Percentiles rank a stretch among this genome's conserved stretches.
Evolutionary conservation across 2,888 invertebrate genomes (phyloP).

Genomic region (Psococerastis gibbosa): DNA sequence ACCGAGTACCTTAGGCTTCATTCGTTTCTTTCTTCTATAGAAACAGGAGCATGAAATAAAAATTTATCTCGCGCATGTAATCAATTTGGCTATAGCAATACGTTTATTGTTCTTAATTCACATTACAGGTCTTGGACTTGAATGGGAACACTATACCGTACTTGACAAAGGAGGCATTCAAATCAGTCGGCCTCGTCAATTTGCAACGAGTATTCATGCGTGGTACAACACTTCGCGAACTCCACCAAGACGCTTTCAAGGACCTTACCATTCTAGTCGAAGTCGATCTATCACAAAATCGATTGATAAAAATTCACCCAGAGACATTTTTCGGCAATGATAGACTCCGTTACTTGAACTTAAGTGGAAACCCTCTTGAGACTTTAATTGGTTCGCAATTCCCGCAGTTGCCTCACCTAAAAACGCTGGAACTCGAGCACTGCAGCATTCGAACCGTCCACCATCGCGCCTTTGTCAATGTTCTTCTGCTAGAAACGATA

Average conservation of each 20-base stretch:
- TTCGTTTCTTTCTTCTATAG: too few relatives aligned
- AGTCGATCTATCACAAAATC: constrained; percentile 71
- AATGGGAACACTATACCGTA: constrained; percentile 60
- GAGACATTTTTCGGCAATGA: constrained; percentile 73
- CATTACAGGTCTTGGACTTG: constrained; percentile 45
- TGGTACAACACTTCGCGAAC: constrained; percentile 51
- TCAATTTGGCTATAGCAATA: too few relatives aligned
- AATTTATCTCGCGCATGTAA: too few relatives aligned
- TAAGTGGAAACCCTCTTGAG: constrained; percentile 67
- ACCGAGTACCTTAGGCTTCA: too few relatives aligned
- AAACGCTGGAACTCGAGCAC: constrained; percentile 59
- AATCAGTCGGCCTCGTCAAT: constrained; percentile 57
- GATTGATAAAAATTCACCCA: constrained; percentile 49
- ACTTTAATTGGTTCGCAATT: constrained; percentile 58
- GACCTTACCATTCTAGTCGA: constrained; percentile 71
- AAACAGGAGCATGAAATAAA: too few relatives aligned
- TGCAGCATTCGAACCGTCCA: constrained; percentile 60
- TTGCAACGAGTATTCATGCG: constrained; percentile 66
- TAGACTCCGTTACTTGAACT: constrained; percentile 51
- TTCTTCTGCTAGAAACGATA: constrained; percentile 52
- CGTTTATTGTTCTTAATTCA: too few relatives aligned
- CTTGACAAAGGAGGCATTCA: constrained; percentile 60
- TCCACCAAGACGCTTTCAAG: constrained; percentile 69
- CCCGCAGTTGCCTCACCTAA: constrained; percentile 59
- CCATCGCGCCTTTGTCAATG: constrained; percentile 53